Conservation (phyloP, 2,888 invertebrate species). For the Embidobia sp. region DNA sequence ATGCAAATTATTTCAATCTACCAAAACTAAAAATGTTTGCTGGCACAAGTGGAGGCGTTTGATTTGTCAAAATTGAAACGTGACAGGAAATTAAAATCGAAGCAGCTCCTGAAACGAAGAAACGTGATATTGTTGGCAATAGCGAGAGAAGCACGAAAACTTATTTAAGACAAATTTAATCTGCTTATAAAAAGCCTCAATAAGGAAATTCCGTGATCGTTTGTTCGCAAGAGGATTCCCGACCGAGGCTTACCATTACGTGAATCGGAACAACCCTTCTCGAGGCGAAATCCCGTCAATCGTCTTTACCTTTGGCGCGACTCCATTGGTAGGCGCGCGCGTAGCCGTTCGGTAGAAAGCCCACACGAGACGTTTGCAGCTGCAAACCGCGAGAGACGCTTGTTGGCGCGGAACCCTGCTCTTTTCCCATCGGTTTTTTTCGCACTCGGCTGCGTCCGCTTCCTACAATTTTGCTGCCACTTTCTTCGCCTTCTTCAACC, state of each 20-base stretch:
- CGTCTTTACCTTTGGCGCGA: conserved; percentile 50
- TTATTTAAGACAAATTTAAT: conserved; percentile 51
- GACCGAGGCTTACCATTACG: conserved; percentile 27
- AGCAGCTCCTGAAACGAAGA: neutral
- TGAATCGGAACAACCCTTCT: conserved; percentile 56
- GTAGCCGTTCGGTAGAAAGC: conserved; percentile 57
- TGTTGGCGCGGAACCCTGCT: conserved; percentile 66
- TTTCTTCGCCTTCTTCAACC: conserved; percentile 42
- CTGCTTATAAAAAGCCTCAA: conserved; percentile 39
- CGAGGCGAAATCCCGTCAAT: conserved; percentile 62
- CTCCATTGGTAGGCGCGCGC: conserved; percentile 25
- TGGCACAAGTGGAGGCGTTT: too few species aligned
- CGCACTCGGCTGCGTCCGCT: conserved; percentile 68
- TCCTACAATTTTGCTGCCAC: conserved; percentile 54
- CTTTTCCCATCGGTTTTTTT: conserved; percentile 69
- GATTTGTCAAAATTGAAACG: too few species aligned
- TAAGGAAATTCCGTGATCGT: conserved; percentile 43
- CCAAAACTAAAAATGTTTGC: too few species aligned
- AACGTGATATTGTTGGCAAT: neutral
- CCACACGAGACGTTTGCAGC: conserved; percentile 46
- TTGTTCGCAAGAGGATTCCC: conserved; percentile 26
- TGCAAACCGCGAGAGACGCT: conserved; percentile 68
- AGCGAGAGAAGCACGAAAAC: neutral
- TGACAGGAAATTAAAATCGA: neutral
- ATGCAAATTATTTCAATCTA: too few species aligned